A percentile compares a stretch with the other conserved stretches of the same genome.
Conservation (phyloP, 2,113 vertebrate genomes). For the Chrysemys picta region DNA sequence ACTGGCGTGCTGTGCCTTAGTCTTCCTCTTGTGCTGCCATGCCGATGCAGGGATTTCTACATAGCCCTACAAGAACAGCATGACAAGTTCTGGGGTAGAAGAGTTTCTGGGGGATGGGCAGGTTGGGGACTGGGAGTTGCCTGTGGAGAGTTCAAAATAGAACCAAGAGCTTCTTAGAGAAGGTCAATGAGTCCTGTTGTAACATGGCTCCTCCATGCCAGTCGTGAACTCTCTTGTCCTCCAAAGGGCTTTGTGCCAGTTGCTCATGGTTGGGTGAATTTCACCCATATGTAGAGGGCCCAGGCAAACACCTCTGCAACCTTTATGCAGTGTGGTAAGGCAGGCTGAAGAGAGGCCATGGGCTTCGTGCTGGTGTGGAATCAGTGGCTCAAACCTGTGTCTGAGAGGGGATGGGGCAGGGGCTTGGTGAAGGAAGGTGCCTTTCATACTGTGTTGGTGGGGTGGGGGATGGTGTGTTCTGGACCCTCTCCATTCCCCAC, state of each 20-base stretch:
- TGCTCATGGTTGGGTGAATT: not conserved
- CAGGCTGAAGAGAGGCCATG: not conserved
- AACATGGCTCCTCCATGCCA: not conserved
- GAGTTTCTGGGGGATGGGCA: not conserved
- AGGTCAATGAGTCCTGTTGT: not conserved
- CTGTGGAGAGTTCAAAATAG: not conserved
- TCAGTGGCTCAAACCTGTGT: not conserved
- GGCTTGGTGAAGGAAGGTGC: not conserved
- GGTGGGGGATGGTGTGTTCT: not conserved
- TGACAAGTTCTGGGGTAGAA: not conserved
- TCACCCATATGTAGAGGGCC: not conserved
- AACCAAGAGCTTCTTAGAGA: not conserved
- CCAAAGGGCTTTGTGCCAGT: not conserved
- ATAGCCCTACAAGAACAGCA: not conserved
- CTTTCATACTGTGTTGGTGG: not conserved
- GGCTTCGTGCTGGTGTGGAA: not conserved
- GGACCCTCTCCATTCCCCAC: not conserved
- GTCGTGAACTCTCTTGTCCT: not conserved
- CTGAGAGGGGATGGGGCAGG: no score
- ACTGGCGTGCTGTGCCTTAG: not conserved
- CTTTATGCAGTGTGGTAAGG: not conserved
- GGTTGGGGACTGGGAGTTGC: not conserved
- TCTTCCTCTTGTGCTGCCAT: not conserved
- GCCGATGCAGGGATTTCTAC: not conserved
- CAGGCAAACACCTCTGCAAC: not conserved